phyloP scores from a whole-genome alignment of 2,888 invertebrate genomes.

The Andrena praecox region DNA sequence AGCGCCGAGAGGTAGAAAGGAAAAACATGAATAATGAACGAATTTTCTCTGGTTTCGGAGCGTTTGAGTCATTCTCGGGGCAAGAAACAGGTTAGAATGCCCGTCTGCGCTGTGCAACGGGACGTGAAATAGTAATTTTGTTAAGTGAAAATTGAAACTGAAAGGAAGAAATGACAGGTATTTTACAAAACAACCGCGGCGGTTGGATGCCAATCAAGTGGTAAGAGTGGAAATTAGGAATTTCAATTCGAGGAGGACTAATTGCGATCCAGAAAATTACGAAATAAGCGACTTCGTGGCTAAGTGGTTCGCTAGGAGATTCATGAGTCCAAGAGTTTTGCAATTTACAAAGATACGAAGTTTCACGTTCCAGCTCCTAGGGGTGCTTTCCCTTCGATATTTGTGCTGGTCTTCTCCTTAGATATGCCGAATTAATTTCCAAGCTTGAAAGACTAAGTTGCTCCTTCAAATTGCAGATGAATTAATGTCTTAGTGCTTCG shows the following conservation, averaged over 20 bases:
- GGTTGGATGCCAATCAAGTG: neutral
- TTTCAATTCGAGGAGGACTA: neutral
- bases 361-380: constrained; percentile 48
- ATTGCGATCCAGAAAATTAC: neutral
- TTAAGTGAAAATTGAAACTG: neutral
- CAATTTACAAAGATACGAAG: constrained; percentile 49
- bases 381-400: constrained; percentile 40
- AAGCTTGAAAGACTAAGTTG: constrained; percentile 40
- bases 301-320: constrained; percentile 10
- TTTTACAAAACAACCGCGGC: neutral
- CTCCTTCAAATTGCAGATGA: constrained; percentile 17
- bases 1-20: no score
- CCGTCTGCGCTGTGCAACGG: no score
- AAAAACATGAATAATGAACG: neutral
- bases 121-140: neutral
- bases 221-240: constrained; percentile 13
- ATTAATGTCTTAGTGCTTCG: constrained; percentile 40
- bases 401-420: constrained; percentile 41
- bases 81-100: neutral
- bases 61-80: neutral
- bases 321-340: constrained; percentile 26
- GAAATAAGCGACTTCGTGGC: neutral
- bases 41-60: neutral
- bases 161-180: neutral
- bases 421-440: constrained; percentile 62